phyloP scores from a whole-genome alignment of 2,797 vertebrate genomes.

The Selene dorsalis region DNA sequence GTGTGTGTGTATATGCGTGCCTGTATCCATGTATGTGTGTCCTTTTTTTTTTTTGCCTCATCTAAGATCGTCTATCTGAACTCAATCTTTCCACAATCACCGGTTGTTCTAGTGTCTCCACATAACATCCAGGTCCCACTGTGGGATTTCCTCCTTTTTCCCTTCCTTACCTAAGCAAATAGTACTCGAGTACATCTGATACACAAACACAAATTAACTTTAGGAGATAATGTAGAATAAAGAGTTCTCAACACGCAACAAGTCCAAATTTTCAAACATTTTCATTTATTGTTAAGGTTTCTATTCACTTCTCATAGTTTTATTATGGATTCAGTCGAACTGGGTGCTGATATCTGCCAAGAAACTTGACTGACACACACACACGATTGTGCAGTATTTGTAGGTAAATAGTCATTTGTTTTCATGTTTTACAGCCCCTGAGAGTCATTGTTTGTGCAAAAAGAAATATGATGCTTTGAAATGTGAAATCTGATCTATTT shows the following conservation, averaged over 20 bases:
- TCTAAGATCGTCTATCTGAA: constrained; percentile 52
- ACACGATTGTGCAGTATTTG: not conserved
- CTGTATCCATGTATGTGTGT: constrained; percentile 23
- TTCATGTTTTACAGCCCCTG: constrained; percentile 32
- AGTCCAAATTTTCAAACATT: not conserved
- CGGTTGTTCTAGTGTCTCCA: constrained; percentile 28
- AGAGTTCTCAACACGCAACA: not conserved
- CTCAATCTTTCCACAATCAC: constrained; percentile 62
- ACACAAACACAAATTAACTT: not conserved
- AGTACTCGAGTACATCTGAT: not conserved
- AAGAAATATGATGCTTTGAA: constrained; percentile 43
- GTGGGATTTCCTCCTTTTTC: constrained; percentile 42
- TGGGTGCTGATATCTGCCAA: not conserved
- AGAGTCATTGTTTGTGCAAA: constrained; percentile 18
- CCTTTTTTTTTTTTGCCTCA: constrained; percentile 50
- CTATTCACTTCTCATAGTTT: not conserved
- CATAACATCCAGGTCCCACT: constrained; percentile 22
- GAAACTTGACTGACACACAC: not conserved
- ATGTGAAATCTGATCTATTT: constrained; percentile 38
- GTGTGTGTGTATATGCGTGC: constrained; percentile 20
- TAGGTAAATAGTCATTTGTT: constrained; percentile 22
- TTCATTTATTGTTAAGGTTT: not conserved
- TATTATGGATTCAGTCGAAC: not conserved
- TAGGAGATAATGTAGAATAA: not conserved
- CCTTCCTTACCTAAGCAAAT: constrained; percentile 23